Evolutionary conservation across 2,113 vertebrate species (phyloP).

Genomic region (Glaucidium brasilianum): DNA sequence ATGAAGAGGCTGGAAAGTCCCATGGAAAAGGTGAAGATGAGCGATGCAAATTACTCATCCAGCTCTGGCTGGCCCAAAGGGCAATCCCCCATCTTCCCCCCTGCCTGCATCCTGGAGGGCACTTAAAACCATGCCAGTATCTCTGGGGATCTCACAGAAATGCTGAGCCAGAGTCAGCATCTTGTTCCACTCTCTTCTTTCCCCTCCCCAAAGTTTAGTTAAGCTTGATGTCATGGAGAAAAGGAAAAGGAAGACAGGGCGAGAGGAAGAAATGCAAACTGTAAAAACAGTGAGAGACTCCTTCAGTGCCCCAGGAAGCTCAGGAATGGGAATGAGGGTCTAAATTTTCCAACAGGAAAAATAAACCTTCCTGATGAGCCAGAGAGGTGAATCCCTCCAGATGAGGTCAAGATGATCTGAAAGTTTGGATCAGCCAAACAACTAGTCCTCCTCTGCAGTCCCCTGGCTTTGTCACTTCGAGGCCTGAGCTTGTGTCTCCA

Average conservation of each 20-base stretch:
- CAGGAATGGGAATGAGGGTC: not conserved
- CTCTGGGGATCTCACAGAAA: not conserved
- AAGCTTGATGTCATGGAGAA: not conserved
- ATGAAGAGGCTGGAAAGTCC: not conserved
- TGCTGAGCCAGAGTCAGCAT: not conserved
- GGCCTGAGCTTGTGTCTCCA: not conserved
- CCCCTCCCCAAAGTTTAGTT: not conserved
- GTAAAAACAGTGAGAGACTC: conserved; percentile 16
- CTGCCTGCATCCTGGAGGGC: not conserved
- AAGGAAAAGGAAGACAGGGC: not conserved
- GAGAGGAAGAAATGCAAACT: not conserved
- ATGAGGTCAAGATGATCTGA: not conserved
- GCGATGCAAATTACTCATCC: not conserved
- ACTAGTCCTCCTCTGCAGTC: not conserved
- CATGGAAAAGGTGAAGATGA: not conserved
- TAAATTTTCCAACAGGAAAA: conserved; percentile 26
- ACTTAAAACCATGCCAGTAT: not conserved
- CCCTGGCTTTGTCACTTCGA: not conserved
- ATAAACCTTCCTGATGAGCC: not conserved
- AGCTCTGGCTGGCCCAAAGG: not conserved
- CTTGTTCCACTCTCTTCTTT: not conserved
- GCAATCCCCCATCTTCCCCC: not conserved
- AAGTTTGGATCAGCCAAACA: not conserved
- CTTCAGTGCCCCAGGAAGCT: not conserved
- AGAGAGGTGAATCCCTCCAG: not conserved